Evolutionary conservation across 2,113 vertebrate species (phyloP).

Genomic region (Piaya cayana): DNA sequence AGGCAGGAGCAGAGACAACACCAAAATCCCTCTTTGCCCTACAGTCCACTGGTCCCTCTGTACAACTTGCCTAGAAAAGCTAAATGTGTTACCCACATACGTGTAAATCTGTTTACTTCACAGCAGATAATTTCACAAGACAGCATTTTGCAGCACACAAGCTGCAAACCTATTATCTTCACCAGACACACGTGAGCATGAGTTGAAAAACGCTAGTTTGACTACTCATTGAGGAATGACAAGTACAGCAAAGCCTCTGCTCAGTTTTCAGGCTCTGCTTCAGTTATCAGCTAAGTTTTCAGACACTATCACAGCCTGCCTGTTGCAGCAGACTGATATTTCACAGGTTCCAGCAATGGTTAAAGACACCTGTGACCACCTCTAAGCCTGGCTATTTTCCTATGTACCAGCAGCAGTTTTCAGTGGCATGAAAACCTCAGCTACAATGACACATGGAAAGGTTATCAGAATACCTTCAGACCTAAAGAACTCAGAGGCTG

Average conservation of each 20-base stretch:
- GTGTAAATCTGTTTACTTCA: background rate
- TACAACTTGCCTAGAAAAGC: background rate
- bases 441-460: background rate
- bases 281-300: background rate
- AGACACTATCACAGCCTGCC: background rate
- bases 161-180: background rate
- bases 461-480: background rate
- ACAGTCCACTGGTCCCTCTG: background rate
- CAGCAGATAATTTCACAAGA: background rate
- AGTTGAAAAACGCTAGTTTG: background rate
- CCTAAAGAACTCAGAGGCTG: background rate
- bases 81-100: background rate
- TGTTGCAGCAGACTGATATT: background rate
- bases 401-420: background rate
- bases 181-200: fast-evolving
- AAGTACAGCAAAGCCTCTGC: background rate
- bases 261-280: background rate
- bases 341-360: background rate
- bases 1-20: background rate
- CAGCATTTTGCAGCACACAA: background rate
- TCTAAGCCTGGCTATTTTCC: background rate
- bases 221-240: background rate
- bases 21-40: background rate
- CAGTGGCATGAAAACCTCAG: background rate
- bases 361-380: background rate